Evolutionary conservation across 2,797 vertebrate species (phyloP).

Genomic region (Danio choprae): DNA sequence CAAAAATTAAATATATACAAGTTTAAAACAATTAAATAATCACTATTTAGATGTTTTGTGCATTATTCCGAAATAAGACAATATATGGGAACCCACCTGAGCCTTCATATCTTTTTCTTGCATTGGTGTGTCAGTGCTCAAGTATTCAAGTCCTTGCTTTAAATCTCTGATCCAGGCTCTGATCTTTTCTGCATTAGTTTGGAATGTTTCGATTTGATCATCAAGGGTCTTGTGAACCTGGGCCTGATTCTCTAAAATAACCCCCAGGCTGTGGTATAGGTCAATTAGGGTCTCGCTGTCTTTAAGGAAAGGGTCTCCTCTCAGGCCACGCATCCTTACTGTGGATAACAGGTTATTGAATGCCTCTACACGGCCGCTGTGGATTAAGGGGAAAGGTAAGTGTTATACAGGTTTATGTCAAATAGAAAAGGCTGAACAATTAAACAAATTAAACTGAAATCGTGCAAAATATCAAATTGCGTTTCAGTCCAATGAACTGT

Average conservation of each 20-base stretch:
- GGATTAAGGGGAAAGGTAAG: conserved; percentile 52
- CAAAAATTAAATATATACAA: not conserved
- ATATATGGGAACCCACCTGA: conserved; percentile 74
- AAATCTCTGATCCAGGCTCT: conserved; percentile 79
- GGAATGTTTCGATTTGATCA: conserved; percentile 69
- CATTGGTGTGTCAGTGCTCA: conserved; percentile 61
- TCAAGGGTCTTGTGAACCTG: conserved; percentile 66
- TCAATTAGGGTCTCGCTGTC: conserved; percentile 76
- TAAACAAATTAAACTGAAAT: not conserved
- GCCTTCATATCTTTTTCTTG: conserved; percentile 76
- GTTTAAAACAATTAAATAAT: not conserved
- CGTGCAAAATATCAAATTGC: not conserved
- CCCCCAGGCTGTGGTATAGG: conserved; percentile 78
- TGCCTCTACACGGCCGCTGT: conserved; percentile 77
- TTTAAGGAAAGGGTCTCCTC: conserved; percentile 75
- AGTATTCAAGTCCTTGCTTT: conserved; percentile 70
- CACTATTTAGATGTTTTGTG: not conserved
- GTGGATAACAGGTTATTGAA: conserved; percentile 77
- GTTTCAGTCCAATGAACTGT: not conserved
- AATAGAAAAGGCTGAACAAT: not conserved
- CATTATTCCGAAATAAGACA: not conserved
- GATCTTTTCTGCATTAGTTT: conserved; percentile 70
- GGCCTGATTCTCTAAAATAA: conserved; percentile 65
- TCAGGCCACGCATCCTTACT: conserved; percentile 80
- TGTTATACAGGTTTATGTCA: not conserved